These are phyloP conservation scores for Datnioides undecimradiatus DNA, from an alignment of 2,113 vertebrate species.

Conservation along the genomic window DNA sequence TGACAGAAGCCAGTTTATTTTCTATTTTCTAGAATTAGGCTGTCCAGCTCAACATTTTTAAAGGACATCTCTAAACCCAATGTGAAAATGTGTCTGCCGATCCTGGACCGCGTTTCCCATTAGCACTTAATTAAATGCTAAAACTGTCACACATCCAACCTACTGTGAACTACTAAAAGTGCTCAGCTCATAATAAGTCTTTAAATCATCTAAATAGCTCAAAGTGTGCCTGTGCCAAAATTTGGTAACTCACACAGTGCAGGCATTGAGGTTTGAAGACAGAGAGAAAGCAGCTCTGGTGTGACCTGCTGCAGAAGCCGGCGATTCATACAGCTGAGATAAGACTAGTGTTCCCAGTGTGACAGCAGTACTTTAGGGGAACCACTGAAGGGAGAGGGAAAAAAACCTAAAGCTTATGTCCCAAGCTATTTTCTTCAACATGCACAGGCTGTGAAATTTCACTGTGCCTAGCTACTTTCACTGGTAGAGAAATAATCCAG, in stretches of 20 bases:
- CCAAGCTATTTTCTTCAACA: slow-evolving; percentile 57
- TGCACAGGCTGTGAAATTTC: slow-evolving; percentile 50
- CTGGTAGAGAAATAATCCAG: slow-evolving; percentile 31
- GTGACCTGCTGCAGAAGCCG: slow-evolving; percentile 60
- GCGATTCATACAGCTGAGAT: slow-evolving; percentile 63
- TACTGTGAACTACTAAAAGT: slow-evolving; percentile 16
- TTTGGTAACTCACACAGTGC: slow-evolving; percentile 33
- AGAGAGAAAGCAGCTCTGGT: slow-evolving; percentile 36
- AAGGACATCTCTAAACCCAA: slow-evolving; percentile 21
- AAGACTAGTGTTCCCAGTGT: slow-evolving; percentile 56
- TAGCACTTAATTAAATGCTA: slow-evolving; percentile 21
- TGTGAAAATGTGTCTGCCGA: slow-evolving; percentile 6
- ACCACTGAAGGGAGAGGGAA: slow-evolving; percentile 43
- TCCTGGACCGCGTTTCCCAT: background rate
- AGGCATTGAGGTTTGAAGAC: slow-evolving; percentile 31
- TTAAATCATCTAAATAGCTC: slow-evolving; percentile 39
- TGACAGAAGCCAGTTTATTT: slow-evolving; percentile 35
- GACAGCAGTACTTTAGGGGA: slow-evolving; percentile 63
- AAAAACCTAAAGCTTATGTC: slow-evolving; percentile 39
- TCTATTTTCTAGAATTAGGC: slow-evolving; percentile 11
- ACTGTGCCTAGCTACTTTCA: slow-evolving; percentile 42
- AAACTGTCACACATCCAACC: slow-evolving; percentile 17
- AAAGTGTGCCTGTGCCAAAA: slow-evolving; percentile 18
- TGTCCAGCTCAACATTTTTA: slow-evolving; percentile 21
- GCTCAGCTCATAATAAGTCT: slow-evolving; percentile 31